Conservation (phyloP, 2,888 invertebrate species). For the Tipula confusa region DNA sequence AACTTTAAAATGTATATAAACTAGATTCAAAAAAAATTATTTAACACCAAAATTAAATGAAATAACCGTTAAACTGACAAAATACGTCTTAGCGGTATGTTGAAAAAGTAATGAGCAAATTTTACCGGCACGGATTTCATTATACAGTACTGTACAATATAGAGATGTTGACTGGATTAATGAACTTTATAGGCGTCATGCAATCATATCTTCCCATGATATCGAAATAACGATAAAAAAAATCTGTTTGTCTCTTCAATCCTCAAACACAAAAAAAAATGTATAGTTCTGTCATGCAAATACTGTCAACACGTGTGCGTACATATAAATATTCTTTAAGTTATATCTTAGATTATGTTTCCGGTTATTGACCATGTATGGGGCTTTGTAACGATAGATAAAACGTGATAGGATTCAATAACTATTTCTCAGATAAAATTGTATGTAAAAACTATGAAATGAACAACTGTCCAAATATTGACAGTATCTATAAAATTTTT, state of each 20-base stretch:
- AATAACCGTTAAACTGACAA: too few species aligned
- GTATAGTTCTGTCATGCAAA: not conserved
- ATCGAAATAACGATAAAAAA: not conserved
- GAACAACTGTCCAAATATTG: conserved; percentile 8
- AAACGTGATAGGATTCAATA: not conserved
- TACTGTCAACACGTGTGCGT: not conserved
- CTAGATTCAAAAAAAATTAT: too few species aligned
- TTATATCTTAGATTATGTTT: not conserved
- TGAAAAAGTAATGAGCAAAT: too few species aligned
- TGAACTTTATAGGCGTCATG: not conserved
- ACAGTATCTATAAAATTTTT: not conserved
- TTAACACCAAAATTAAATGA: too few species aligned
- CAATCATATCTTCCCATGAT: not conserved
- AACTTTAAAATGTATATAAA: too few species aligned
- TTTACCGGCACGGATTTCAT: too few species aligned
- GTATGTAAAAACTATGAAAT: not conserved
- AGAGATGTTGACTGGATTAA: too few species aligned
- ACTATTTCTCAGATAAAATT: not conserved
- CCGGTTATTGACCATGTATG: not conserved
- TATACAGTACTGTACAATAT: too few species aligned
- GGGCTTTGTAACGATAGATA: not conserved
- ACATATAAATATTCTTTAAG: not conserved
- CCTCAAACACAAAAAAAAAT: not conserved
- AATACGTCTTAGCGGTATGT: too few species aligned
- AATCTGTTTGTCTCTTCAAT: not conserved